A percentile compares a stretch with the other conserved stretches of the same genome.
Conservation (phyloP, 1,140 invertebrate genomes). For the Cyrtorhinus lividipennis region DNA sequence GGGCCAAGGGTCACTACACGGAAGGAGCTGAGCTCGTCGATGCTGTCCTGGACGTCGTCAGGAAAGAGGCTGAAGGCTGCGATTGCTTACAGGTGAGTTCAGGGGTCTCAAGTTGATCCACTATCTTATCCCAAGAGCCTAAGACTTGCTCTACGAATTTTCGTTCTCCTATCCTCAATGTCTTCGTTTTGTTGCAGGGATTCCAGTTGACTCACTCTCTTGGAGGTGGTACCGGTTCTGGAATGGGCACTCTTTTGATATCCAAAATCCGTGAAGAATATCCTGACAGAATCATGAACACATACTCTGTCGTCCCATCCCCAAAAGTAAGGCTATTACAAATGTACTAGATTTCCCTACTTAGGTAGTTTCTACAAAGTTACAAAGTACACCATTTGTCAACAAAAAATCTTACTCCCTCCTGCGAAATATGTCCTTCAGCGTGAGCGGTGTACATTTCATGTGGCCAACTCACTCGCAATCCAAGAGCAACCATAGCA, state of each 20-base stretch:
- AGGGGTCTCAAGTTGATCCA: too few species aligned
- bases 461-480: too few species aligned
- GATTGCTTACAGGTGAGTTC: constrained; percentile 59
- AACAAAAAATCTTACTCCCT: too few species aligned
- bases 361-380: too few species aligned
- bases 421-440: too few species aligned
- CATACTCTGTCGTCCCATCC: constrained; percentile 78
- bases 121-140: too few species aligned
- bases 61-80: constrained; percentile 73
- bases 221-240: constrained; percentile 72
- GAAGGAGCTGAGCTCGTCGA: constrained; percentile 73
- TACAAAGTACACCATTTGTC: too few species aligned
- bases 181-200: constrained; percentile 38
- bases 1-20: constrained; percentile 87
- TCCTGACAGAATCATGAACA: constrained; percentile 86
- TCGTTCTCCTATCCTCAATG: too few species aligned
- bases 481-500: too few species aligned
- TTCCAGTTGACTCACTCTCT: constrained; percentile 72
- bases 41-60: constrained; percentile 69
- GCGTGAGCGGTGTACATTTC: too few species aligned
- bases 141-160: too few species aligned
- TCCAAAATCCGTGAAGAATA: constrained; percentile 73
- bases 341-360: too few species aligned
- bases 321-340: constrained; percentile 63
- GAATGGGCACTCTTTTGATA: constrained; percentile 72